phyloP scores from a whole-genome alignment of 2,888 invertebrate genomes.

The Onchidella celtica region DNA sequence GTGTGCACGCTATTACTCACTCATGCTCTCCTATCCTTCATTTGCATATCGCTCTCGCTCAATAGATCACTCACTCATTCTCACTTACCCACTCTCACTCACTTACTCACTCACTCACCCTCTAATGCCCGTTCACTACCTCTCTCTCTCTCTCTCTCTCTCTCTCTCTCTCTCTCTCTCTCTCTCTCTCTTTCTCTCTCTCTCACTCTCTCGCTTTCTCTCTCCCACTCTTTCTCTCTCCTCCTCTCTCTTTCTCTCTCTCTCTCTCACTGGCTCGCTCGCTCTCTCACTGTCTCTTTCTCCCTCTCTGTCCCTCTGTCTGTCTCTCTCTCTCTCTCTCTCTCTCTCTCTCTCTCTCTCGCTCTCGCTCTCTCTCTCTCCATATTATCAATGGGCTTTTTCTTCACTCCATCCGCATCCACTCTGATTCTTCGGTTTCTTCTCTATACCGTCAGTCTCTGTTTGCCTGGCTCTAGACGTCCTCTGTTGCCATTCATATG shows the following conservation, averaged over 20 bases:
- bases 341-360: not conserved
- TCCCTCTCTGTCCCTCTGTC: constrained; percentile 1
- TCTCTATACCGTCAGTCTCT: too few relatives aligned
- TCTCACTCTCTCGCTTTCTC: not conserved
- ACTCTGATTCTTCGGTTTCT: too few relatives aligned
- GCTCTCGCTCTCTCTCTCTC: not conserved
- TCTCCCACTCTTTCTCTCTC: not conserved
- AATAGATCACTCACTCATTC: not conserved
- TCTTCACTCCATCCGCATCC: too few relatives aligned
- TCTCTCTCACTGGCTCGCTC: not conserved
- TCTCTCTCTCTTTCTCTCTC: not conserved
- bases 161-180: not conserved
- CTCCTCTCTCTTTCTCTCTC: not conserved
- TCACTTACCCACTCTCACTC: not conserved
- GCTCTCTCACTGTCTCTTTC: not conserved
- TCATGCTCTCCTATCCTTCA: not conserved
- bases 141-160: not conserved
- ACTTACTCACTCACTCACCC: not conserved
- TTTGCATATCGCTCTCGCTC: not conserved
- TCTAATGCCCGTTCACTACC: not conserved
- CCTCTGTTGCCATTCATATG: too few relatives aligned
- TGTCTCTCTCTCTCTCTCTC: constrained; percentile 19
- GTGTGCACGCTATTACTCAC: not conserved
- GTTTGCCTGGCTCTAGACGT: too few relatives aligned
- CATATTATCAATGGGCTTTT: too few relatives aligned